phyloP scores from a whole-genome alignment of 2,113 vertebrate species.

The Helogale parvula region DNA sequence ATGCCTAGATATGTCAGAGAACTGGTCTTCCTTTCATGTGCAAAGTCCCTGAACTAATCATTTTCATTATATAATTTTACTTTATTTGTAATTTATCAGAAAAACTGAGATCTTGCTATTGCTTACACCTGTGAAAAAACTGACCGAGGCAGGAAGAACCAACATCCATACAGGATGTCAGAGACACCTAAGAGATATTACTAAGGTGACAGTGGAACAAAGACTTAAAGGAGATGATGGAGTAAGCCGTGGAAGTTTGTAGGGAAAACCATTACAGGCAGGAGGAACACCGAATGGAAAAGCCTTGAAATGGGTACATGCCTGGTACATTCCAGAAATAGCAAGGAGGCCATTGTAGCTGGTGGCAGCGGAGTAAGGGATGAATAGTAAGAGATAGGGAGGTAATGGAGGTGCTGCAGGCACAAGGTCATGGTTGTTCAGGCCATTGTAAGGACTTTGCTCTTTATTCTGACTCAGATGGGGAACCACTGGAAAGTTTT shows the following conservation, averaged over 20 bases:
- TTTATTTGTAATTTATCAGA: slow-evolving; percentile 30
- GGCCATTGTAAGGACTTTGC: background rate
- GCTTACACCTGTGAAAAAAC: background rate
- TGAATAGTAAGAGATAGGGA: background rate
- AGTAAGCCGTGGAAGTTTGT: background rate
- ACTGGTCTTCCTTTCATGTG: background rate
- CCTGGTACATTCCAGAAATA: background rate
- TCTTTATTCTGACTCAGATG: background rate
- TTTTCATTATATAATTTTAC: background rate
- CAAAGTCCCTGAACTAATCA: background rate
- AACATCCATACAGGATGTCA: background rate
- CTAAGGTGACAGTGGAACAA: background rate
- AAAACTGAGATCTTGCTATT: background rate
- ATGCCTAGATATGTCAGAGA: background rate
- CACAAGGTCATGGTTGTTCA: background rate
- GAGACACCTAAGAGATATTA: background rate
- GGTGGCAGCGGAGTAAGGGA: background rate
- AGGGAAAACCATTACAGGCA: background rate
- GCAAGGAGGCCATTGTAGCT: background rate
- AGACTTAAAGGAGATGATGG: background rate
- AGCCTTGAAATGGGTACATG: background rate
- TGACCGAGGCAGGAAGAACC: background rate
- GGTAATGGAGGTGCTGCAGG: background rate
- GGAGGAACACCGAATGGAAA: background rate
- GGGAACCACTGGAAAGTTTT: background rate